phyloP scores from a whole-genome alignment of 2,888 invertebrate genomes.

The Eupithecia insigniata region DNA sequence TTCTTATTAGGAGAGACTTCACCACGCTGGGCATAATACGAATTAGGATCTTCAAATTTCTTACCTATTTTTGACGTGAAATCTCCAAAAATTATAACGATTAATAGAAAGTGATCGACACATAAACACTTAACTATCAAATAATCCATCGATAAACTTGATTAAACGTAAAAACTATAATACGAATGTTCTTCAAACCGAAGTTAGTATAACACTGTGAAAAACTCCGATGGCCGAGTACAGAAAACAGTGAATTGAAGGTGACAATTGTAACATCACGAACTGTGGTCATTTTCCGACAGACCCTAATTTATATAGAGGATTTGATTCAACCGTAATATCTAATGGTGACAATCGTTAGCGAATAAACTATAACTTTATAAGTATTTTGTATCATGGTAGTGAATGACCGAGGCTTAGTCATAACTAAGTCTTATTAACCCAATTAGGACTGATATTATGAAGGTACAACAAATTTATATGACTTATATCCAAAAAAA shows the following conservation, averaged over 20 bases:
- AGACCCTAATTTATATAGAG: conserved; percentile 37
- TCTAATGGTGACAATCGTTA: conserved; percentile 4
- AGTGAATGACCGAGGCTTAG: neutral
- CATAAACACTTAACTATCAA: conserved; percentile 29
- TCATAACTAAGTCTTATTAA: neutral
- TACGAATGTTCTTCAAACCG: conserved; percentile 30
- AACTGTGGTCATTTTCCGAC: conserved; percentile 64
- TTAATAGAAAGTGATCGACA: neutral
- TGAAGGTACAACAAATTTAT: too few species aligned
- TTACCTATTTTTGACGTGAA: neutral
- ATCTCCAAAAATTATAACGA: neutral
- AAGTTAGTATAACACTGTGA: conserved; percentile 40
- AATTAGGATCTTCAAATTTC: neutral
- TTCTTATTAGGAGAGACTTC: neutral
- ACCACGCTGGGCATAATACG: neutral
- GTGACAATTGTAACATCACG: conserved; percentile 74
- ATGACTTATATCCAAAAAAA: too few species aligned
- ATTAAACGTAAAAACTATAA: neutral
- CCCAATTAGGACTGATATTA: too few species aligned
- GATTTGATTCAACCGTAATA: neutral
- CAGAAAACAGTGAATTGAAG: conserved; percentile 35
- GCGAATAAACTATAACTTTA: conserved; percentile 3
- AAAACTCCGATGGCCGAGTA: conserved; percentile 17
- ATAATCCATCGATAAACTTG: conserved; percentile 30
- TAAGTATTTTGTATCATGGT: neutral